Evolutionary conservation across 2,113 vertebrate genomes (phyloP).

Genomic region (Hyla sarda): DNA sequence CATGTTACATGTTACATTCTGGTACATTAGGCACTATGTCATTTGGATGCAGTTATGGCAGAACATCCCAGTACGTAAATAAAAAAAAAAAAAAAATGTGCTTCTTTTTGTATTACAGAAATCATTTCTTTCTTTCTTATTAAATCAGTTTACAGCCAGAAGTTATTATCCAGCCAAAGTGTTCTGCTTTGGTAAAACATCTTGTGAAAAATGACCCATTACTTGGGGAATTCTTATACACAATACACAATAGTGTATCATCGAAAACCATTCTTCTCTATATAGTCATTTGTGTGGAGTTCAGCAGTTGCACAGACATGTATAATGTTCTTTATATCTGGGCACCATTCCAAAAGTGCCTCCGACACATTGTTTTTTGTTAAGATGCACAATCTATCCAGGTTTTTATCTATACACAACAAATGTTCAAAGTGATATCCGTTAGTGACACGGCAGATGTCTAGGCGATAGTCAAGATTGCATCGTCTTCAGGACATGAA

Average conservation of each 20-base stretch:
- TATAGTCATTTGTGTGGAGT: constrained; percentile 16
- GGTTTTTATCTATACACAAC: too few relatives aligned
- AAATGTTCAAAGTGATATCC: too few relatives aligned
- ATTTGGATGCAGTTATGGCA: constrained; percentile 46
- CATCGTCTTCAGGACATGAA: too few relatives aligned
- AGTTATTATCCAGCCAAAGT: constrained; percentile 36
- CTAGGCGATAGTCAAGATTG: too few relatives aligned
- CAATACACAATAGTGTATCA: constrained; percentile 26
- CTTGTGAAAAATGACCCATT: constrained; percentile 1
- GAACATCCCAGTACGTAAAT: constrained; percentile 18
- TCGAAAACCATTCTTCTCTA: constrained; percentile 19
- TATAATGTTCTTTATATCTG: constrained; percentile 24
- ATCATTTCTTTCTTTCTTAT: neutral
- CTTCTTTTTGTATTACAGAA: constrained; percentile 38
- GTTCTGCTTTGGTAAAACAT: constrained; percentile 34
- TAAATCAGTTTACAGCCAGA: constrained; percentile 33
- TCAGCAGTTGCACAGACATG: constrained; percentile 12
- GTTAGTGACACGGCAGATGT: too few relatives aligned
- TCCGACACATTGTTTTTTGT: too few relatives aligned
- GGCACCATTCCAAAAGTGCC: neutral
- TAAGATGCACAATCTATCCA: too few relatives aligned
- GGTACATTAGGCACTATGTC: constrained; percentile 38
- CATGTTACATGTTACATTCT: constrained; percentile 27
- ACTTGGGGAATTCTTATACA: constrained; percentile 32
- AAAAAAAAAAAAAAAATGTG: constrained; percentile 41